Evolutionary conservation across 2,113 vertebrate species (phyloP), one percentile per base, ranked within the genome.

Genomic region (Sylvilagus bachmani): DNA sequence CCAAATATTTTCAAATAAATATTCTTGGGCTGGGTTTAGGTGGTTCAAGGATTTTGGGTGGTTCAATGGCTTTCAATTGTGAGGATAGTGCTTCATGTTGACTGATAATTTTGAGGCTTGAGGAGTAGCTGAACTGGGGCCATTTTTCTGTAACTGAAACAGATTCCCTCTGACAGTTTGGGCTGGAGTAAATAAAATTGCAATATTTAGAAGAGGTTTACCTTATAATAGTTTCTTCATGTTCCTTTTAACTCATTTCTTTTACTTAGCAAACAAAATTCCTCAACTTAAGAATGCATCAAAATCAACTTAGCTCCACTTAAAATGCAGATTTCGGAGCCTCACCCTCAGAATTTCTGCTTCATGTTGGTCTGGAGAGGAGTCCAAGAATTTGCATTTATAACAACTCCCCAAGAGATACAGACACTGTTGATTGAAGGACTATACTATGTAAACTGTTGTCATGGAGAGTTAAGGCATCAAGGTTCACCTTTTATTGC

Each of bases 201-300:
- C 36, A 89, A 73, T 90, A 61, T 1, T 27, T 84, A 22, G 16
- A 83, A 71, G 69, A 84, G 19, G 3, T 81, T 93, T 95, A 61
- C 25, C 31, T 80, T 38, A 71, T 66, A 86, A 88, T 21, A 53
- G 36, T n/a, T 69, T 77, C 53, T 90, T 92, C 55, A 36, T 73
- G 55, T 33, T 91, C 21, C 69, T 62, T 79, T 79, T 70, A 11
- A 29, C 16, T 79, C n/a, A 19, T 75, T 91, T 71, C 6, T 89
- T 94, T 91, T 44, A 77, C 33, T 78, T 89, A n/a, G n/a, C 31
- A 91, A 94, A 93, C 21, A 75, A 44, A 64, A 66, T 67, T 84
- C 19, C 79, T 29, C 82, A 66, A 81, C 33, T 80, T 81, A 44
- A 87, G 0, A 17, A 13, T 55, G 25, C 1, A 69, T 90, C 53